Evolutionary conservation across 2,113 vertebrate genomes (phyloP).

Genomic region (Leucopternis melanops): DNA sequence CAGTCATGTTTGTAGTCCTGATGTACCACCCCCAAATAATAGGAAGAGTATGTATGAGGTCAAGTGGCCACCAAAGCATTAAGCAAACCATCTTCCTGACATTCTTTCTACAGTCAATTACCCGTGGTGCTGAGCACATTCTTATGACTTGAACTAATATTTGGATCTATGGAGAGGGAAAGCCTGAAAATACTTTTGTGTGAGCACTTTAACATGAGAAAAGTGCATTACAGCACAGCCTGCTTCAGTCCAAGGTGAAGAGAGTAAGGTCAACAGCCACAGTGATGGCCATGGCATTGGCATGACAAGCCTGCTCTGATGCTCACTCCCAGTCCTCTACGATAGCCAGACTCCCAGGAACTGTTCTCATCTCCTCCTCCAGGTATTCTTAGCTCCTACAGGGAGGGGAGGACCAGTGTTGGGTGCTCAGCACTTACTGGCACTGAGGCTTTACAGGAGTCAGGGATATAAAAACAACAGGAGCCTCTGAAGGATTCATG

Average conservation of each 20-base stretch:
- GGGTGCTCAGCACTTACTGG: not conserved
- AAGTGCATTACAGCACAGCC: not conserved
- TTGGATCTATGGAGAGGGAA: not conserved
- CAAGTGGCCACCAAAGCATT: not conserved
- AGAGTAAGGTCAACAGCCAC: not conserved
- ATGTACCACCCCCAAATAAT: not conserved
- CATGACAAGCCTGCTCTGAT: not conserved
- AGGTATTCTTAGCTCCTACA: not conserved
- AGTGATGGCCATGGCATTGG: fast-evolving
- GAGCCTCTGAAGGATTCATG: not conserved
- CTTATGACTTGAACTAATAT: not conserved
- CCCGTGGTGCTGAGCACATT: not conserved
- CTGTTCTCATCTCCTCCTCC: not conserved
- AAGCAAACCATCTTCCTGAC: not conserved
- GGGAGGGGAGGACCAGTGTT: not conserved
- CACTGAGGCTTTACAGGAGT: not conserved
- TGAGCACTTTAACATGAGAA: not conserved
- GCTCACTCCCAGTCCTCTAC: not conserved
- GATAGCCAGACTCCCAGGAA: not conserved
- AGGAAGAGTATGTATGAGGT: not conserved
- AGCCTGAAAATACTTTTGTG: not conserved
- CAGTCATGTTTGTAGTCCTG: not conserved
- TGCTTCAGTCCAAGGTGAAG: not conserved
- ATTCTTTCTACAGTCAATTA: not conserved
- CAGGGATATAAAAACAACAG: not conserved